Evolutionary conservation across 2,113 vertebrate species (phyloP), one percentile per base, ranked within the genome.

Genomic region (Callorhinus ursinus): DNA sequence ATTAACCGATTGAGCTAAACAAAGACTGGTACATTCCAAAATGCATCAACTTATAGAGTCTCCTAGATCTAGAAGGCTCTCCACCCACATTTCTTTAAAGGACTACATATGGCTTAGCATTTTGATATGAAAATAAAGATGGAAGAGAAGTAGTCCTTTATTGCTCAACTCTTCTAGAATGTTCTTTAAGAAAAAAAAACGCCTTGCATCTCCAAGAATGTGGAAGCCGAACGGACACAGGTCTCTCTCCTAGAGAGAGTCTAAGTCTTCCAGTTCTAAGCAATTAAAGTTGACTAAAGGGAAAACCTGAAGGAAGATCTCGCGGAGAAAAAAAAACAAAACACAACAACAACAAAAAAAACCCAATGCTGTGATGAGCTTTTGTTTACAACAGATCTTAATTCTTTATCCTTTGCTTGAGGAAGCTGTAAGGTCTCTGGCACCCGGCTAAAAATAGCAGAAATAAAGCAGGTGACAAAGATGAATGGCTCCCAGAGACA

Each of bases 341-440:
- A 42, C 63, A 83, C 46, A 7, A 36, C 28, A 1, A 49, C 21
- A n/a, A 65, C 7, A 87, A 11, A 84, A 31, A 71, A 89, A 88
- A 82, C 82, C 82, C 63, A 86, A 55, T 55, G 90, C 90, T 82
- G 71, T 82, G 76, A 96, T 94, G 95, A 97, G 90, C 51, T 94
- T 98, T 93, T 97, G 97, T 98, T 97, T 97, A 98, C 92, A 97
- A 90, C 92, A 93, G 96, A 95, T 94, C 97, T 98, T 96, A 97
- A 97, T 96, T 96, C 96, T 95, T 96, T 96, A 97, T 72, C 91
- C 61, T 91, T 95, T 93, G 90, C 92, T 72, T 77, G 96, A 97
- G 95, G 67, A 97, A 97, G 72, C 94, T 81, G 61, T 96, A 94
- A 97, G 90, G 96, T 95, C 96, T 97, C 90, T 96, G 97, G 96